Percentiles rank a stretch among this genome's conserved stretches.
phyloP scores from a whole-genome alignment of 64 coral and sea anemone species.

The Pachyseris speciosa region DNA sequence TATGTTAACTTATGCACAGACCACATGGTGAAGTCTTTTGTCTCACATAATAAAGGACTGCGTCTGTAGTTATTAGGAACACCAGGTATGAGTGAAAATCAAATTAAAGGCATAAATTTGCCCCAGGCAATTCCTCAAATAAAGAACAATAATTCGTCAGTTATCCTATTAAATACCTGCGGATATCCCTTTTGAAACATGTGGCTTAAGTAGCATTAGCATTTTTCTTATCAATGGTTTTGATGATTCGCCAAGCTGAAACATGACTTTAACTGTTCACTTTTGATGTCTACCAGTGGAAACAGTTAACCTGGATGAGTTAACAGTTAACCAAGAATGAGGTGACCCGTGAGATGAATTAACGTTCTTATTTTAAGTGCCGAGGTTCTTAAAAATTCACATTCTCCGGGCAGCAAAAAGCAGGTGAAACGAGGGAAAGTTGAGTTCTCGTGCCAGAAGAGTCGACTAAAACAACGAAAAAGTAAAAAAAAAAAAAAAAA shows the following conservation, averaged over 20 bases:
- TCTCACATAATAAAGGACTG: neutral
- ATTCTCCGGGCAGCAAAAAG: too few species aligned
- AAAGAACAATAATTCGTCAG: neutral
- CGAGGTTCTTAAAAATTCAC: too few species aligned
- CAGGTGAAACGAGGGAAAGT: too few species aligned
- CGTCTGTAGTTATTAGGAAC: neutral
- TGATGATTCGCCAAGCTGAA: neutral
- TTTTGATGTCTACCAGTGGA: neutral
- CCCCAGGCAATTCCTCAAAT: neutral
- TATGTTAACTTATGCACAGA: neutral
- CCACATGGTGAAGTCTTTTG: neutral
- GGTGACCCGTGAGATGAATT: constrained; percentile 2
- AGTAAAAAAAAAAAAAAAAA: too few species aligned
- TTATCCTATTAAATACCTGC: constrained; percentile 7
- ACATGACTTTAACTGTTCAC: neutral
- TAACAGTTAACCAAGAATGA: neutral
- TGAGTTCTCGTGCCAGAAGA: too few species aligned
- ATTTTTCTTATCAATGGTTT: neutral
- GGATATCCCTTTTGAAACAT: neutral
- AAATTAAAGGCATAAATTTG: neutral
- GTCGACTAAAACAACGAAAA: too few species aligned
- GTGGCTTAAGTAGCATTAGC: neutral
- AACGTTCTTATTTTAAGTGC: neutral
- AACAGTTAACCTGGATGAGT: neutral
- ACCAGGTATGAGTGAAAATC: neutral